Evolutionary conservation across 2,888 invertebrate genomes (phyloP).

Genomic region (Strigamia maritima): DNA sequence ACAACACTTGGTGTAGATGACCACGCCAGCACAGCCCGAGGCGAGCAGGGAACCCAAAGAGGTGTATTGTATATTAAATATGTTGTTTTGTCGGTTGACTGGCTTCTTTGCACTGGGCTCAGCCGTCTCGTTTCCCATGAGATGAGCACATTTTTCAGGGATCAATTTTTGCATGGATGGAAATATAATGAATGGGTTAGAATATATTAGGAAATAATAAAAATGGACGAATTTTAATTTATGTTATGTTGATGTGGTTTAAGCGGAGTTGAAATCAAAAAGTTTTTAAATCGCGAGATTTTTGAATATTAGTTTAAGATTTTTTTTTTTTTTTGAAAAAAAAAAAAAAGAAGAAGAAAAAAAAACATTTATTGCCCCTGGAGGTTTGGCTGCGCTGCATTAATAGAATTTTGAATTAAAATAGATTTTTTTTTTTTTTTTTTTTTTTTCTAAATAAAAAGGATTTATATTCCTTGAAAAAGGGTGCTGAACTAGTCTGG

Average conservation of each 20-base stretch:
- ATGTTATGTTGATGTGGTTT: too few species aligned
- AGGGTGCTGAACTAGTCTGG: background rate
- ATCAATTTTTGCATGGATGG: background rate
- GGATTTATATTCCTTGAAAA: background rate
- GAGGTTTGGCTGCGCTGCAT: too few species aligned
- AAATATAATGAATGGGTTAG: background rate
- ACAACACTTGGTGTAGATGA: background rate
- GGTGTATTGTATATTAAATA: slow-evolving; percentile 23
- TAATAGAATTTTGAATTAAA: too few species aligned
- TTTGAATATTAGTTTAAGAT: too few species aligned
- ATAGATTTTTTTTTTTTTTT: too few species aligned
- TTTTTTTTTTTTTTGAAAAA: too few species aligned
- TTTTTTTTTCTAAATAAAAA: background rate
- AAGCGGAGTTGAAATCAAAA: background rate
- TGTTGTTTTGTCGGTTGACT: slow-evolving; percentile 12
- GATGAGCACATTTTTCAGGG: background rate
- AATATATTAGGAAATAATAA: too few species aligned
- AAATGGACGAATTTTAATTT: too few species aligned
- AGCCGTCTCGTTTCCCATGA: background rate
- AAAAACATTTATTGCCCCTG: too few species aligned
- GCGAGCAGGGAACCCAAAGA: background rate
- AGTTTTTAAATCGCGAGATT: background rate
- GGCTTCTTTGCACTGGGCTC: background rate
- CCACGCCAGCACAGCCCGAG: background rate
- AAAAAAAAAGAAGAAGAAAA: too few species aligned